These are phyloP conservation scores for Sebastes vulpes DNA, from an alignment of 2,797 vertebrate genomes.

Conservation along the genomic window DNA sequence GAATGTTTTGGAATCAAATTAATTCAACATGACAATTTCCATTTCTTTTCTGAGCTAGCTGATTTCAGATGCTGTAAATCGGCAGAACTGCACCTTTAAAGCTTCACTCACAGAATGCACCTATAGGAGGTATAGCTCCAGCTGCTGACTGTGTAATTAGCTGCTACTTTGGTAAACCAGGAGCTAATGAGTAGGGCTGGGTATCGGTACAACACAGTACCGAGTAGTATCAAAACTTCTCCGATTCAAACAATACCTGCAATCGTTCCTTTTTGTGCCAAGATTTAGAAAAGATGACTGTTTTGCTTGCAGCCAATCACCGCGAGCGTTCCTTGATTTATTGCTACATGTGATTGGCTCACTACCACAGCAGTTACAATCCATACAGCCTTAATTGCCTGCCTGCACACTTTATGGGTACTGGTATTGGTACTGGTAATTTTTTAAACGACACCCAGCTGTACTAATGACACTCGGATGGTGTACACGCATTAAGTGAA, in stretches of 20 bases:
- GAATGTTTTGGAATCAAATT: neutral
- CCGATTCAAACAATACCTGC: too few relatives aligned
- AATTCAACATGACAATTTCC: neutral
- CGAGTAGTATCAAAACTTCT: too few relatives aligned
- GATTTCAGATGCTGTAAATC: neutral
- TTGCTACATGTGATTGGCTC: too few relatives aligned
- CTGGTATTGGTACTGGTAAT: too few relatives aligned
- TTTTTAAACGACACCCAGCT: too few relatives aligned
- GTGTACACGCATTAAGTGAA: neutral
- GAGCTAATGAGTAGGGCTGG: neutral
- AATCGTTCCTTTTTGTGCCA: too few relatives aligned
- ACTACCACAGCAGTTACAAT: too few relatives aligned
- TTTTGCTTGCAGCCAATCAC: rapidly evolving
- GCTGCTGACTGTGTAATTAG: neutral
- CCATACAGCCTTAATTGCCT: too few relatives aligned
- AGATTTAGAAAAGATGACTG: too few relatives aligned
- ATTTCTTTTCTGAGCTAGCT: neutral
- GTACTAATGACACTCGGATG: neutral
- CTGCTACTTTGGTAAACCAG: neutral
- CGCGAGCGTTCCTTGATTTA: too few relatives aligned
- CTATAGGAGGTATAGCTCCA: neutral
- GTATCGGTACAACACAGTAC: too few relatives aligned
- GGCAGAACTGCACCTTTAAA: neutral
- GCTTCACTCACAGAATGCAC: neutral
- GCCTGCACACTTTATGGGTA: too few relatives aligned